Conservation (phyloP, 2,888 invertebrate genomes). For the Eristalinus sepulchralis region DNA sequence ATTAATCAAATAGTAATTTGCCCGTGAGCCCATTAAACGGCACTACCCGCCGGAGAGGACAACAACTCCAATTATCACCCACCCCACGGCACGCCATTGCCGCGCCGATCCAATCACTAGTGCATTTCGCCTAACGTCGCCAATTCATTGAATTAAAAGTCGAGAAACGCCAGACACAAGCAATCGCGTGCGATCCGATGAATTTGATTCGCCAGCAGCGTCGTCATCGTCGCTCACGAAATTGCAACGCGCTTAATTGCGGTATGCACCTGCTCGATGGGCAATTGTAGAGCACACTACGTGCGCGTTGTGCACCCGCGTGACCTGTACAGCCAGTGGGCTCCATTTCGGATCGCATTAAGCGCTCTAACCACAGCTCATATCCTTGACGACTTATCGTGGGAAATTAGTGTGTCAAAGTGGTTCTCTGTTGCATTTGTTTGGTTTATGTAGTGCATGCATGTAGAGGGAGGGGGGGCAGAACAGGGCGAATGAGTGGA, state of each 20-base stretch:
- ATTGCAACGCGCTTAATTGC: constrained; percentile 20
- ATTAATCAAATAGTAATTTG: constrained; percentile 67
- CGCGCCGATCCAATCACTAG: constrained; percentile 31
- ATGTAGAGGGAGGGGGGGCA: background rate
- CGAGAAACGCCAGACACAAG: constrained; percentile 8
- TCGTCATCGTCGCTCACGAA: constrained; percentile 4
- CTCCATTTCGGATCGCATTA: constrained; percentile 35
- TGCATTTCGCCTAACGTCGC: constrained; percentile 52
- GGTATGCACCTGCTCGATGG: constrained; percentile 21
- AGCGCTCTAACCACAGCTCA: constrained; percentile 31
- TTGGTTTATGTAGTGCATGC: constrained; percentile 20
- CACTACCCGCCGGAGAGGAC: constrained; percentile 1
- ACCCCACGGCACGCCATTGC: constrained; percentile 11
- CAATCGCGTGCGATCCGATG: constrained; percentile 59
- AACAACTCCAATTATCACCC: constrained; percentile 56
- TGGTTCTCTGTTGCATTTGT: constrained; percentile 43
- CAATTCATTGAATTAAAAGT: constrained; percentile 63
- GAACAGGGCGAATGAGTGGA: background rate
- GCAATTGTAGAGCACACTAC: background rate
- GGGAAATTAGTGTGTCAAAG: constrained; percentile 67
- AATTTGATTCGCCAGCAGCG: constrained; percentile 39
- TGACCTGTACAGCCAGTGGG: constrained; percentile 28
- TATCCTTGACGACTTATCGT: constrained; percentile 70
- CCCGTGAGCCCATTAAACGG: constrained; percentile 24
- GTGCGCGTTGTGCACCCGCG: background rate